Conservation (phyloP, 2,888 invertebrate genomes). For the Drosophila yooni region DNA sequence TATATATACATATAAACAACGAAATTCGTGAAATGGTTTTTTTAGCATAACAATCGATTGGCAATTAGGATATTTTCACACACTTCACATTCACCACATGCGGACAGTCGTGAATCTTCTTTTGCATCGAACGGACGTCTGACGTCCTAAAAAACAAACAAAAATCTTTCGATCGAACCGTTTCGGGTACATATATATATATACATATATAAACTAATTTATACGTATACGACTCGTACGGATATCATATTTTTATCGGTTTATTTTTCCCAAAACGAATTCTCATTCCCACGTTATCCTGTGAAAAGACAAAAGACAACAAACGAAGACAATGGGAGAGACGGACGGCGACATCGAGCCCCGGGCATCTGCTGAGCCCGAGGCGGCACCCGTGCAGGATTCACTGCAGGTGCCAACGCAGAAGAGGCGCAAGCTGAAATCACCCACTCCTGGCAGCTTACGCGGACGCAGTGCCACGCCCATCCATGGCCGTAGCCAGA, state of each 20-base stretch:
- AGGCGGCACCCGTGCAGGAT: slow-evolving; percentile 82
- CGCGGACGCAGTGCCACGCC: slow-evolving; percentile 85
- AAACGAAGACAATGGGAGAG: slow-evolving; percentile 81
- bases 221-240: slow-evolving; percentile 70
- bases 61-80: slow-evolving; percentile 65
- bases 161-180: slow-evolving; percentile 75
- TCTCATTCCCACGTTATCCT: slow-evolving; percentile 70
- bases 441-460: slow-evolving; percentile 84
- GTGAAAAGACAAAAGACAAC: slow-evolving; percentile 63
- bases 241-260: slow-evolving; percentile 71
- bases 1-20: slow-evolving; percentile 15
- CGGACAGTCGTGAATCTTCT: slow-evolving; percentile 84
- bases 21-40: slow-evolving; percentile 51
- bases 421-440: slow-evolving; percentile 84
- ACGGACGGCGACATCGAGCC: slow-evolving; percentile 84
- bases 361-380: slow-evolving; percentile 81
- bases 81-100: slow-evolving; percentile 58
- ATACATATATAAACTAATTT: slow-evolving; percentile 47
- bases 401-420: slow-evolving; percentile 82
- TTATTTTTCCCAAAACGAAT: slow-evolving; percentile 56
- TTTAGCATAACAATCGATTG: slow-evolving; percentile 64
- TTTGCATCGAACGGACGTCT: slow-evolving; percentile 84
- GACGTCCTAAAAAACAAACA: slow-evolving; percentile 61
- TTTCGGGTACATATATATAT: slow-evolving; percentile 60
- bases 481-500: slow-evolving; percentile 84